Conservation (phyloP, 1,140 invertebrate species). For the Diachasma alloeum region DNA sequence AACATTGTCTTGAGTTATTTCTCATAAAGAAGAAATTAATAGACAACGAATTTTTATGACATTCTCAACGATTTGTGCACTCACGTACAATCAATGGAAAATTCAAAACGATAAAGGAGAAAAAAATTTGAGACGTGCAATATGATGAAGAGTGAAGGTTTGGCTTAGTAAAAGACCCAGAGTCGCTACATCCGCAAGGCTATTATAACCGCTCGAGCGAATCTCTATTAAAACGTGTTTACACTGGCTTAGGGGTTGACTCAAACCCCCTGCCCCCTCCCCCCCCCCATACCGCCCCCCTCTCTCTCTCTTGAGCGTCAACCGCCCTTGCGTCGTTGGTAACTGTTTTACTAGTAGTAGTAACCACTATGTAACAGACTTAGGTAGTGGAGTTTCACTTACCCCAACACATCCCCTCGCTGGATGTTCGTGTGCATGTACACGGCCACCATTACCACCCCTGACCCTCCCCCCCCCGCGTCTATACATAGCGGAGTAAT, state of each 20-base stretch:
- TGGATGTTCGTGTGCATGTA: background rate
- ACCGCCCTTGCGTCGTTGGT: constrained; percentile 44
- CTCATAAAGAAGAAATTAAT: too few species aligned
- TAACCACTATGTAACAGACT: constrained; percentile 2
- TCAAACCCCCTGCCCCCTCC: constrained; percentile 52
- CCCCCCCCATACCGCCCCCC: background rate
- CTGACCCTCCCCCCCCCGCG: constrained; percentile 40
- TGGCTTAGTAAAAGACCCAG: constrained; percentile 3
- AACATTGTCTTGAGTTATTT: too few species aligned
- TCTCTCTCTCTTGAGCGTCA: constrained; percentile 43
- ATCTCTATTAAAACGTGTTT: constrained; percentile 68
- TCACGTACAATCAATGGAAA: too few species aligned
- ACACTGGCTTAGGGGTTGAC: constrained; percentile 67
- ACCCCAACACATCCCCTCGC: background rate
- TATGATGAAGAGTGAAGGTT: constrained; percentile 8
- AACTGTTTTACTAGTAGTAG: background rate
- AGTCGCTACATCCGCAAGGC: constrained; percentile 61
- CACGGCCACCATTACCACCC: background rate
- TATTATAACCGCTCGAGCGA: constrained; percentile 67
- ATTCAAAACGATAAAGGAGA: too few species aligned
- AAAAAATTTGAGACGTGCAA: background rate
- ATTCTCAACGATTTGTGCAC: too few species aligned
- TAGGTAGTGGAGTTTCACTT: background rate
- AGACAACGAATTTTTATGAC: too few species aligned
- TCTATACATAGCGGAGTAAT: constrained; percentile 48